A percentile compares a stretch with the other conserved stretches of the same genome.
phyloP scores from a whole-genome alignment of 2,797 vertebrate genomes.

The Gobio occitaniae region DNA sequence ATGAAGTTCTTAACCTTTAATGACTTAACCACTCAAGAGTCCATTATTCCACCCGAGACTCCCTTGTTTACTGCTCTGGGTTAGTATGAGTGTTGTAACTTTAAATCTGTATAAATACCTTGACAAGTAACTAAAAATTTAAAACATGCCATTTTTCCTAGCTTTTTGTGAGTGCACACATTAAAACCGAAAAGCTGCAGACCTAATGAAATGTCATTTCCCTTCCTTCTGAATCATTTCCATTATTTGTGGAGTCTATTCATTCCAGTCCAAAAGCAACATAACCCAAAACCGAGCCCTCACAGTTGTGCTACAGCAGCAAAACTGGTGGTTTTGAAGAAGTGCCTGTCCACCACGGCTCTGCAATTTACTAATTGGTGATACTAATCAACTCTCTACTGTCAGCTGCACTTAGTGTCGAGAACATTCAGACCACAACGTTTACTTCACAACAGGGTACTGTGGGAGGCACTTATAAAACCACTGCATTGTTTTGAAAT shows the following conservation, averaged over 20 bases:
- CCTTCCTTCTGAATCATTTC: not conserved
- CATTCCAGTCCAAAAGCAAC: constrained; percentile 26
- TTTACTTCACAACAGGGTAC: not conserved
- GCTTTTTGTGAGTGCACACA: constrained; percentile 13
- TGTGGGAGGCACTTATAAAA: not conserved
- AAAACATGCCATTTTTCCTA: not conserved
- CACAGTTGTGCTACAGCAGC: constrained; percentile 28
- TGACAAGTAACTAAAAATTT: not conserved
- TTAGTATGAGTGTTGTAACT: not conserved
- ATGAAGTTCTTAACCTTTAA: constrained; percentile 27
- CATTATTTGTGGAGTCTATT: constrained; percentile 18
- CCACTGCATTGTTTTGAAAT: not conserved
- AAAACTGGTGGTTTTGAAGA: constrained; percentile 37
- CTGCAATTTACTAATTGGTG: constrained; percentile 48
- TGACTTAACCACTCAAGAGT: not conserved
- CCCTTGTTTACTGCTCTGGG: not conserved
- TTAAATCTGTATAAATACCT: not conserved
- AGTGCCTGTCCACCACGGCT: constrained; percentile 25
- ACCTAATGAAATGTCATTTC: constrained; percentile 34
- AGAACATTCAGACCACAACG: not conserved
- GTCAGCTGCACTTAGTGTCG: constrained; percentile 2
- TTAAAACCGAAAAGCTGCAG: constrained; percentile 23
- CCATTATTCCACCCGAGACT: not conserved
- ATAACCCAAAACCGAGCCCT: constrained; percentile 3
- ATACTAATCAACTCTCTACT: constrained; percentile 33